Base-by-base conservation (phyloP, 2,797 vertebrate species). In the Margarornis squamiger region DNA sequence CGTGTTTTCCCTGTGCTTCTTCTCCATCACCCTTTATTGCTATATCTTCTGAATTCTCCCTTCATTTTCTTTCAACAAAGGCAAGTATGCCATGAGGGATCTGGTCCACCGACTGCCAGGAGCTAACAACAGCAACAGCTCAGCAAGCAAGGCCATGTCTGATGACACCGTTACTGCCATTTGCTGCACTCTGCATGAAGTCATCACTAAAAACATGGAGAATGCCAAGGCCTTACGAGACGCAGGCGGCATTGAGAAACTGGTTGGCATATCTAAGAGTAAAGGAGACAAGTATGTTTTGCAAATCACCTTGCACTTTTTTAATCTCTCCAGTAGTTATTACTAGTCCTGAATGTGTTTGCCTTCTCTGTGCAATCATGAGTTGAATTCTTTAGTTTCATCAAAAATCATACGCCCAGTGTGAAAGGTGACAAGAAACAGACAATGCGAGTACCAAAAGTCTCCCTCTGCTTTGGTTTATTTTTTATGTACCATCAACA, bases 71-170 rank as follows among this genome's bases (percentile, higher is more conserved):
- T 96, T 90, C 79, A 86, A 93, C 72, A 92, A 97, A 99, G 99
- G 99, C 97, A 99, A 99, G 97, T 99, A 99, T 72, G 99, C 99
- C 96, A 99, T 99, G 99, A 98, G 99, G 96, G 99, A 99, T 96
- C 98, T 99, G 96, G 99, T 99, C 93, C 99, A 99, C 94, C 98
- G 99, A 89, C 98, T 99, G 96, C 99, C 99, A 5, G 99, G 99
- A 24, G 98, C 98, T 54, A 98, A 98, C 95, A 99, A 98, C 98
- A 98, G 98, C 97, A 98, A 97, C 97, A 99, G 96, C 65, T 95
- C 98, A 15, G 98, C 98, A 2, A 98, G 98, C 98, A 99, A 97
- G 97, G 96, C 98, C 97, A 98, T 99, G 99, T 99, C 98, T 5
- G 99, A 99, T 88, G 99, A 99, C 98, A 99, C 99, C n/a, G 98